These are phyloP conservation scores for Monodelphis domestica DNA, from an alignment of 2,797 vertebrate species.

Conservation along the genomic window DNA sequence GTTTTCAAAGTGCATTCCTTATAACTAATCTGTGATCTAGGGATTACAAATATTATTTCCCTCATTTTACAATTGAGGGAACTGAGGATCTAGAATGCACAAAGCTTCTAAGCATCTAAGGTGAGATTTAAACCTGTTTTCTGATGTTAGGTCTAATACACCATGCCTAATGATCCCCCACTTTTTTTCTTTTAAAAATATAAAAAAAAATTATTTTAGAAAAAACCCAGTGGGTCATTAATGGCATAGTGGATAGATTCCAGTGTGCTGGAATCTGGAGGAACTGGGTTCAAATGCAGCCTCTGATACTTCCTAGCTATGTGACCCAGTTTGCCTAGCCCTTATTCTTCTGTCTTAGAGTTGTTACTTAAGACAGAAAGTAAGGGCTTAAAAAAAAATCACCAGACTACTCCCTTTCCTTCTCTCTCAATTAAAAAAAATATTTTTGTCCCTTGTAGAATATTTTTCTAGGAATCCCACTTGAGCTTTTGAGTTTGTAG, in stretches of 20 bases:
- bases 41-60: not conserved
- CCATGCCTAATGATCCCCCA: not conserved
- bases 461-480: not conserved
- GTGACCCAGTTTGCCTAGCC: no score
- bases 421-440: not conserved
- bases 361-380: no score
- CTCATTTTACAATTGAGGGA: not conserved
- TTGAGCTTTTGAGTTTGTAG: not conserved
- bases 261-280: no score
- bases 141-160: not conserved
- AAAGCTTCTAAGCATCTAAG: not conserved
- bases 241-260: no score
- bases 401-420: not conserved
- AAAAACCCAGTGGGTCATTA: no score
- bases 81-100: not conserved
- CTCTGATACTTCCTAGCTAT: no score
- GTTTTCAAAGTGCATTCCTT: not conserved
- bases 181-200: not conserved
- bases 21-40: not conserved
- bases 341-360: no score
- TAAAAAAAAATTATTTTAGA: not conserved
- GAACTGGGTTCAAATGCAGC: no score
- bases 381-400: no score
- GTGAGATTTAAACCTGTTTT: not conserved
- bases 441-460: not conserved